Conservation (phyloP, 2,888 invertebrate genomes). For the Rhabditoides inermis region DNA sequence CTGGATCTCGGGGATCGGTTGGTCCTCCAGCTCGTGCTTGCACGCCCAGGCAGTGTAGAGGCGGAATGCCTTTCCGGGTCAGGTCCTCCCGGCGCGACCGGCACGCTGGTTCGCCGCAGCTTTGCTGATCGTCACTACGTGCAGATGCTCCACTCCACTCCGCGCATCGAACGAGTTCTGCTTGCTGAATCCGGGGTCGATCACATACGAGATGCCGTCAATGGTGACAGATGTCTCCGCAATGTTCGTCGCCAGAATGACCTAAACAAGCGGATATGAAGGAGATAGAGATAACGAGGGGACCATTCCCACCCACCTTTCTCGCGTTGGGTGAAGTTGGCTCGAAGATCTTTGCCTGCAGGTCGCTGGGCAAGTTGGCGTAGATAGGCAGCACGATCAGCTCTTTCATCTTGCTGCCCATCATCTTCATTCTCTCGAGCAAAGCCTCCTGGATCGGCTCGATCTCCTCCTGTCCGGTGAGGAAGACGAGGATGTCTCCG, state of each 20-base stretch:
- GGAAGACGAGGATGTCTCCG: slow-evolving; percentile 90
- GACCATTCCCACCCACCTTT: no score
- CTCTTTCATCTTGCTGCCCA: slow-evolving; percentile 87
- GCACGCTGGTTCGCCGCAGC: slow-evolving; percentile 91
- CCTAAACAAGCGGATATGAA: no score
- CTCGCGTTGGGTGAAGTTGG: slow-evolving; percentile 91
- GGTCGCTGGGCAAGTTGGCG: slow-evolving; percentile 92
- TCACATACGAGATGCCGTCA: slow-evolving; percentile 95
- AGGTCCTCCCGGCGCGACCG: slow-evolving; percentile 86
- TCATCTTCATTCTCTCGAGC: slow-evolving; percentile 73
- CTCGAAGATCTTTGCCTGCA: slow-evolving; percentile 97
- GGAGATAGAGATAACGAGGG: not conserved
- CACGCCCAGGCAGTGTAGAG: slow-evolving; percentile 97
- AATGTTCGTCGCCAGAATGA: slow-evolving; percentile 93
- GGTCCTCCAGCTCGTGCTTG: slow-evolving; percentile 93
- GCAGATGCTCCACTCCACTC: slow-evolving; percentile 94
- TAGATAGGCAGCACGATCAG: slow-evolving; percentile 88
- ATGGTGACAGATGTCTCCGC: slow-evolving; percentile 98
- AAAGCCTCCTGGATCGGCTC: slow-evolving; percentile 56
- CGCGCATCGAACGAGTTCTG: slow-evolving; percentile 94
- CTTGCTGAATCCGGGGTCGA: slow-evolving; percentile 98
- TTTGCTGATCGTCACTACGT: slow-evolving; percentile 96
- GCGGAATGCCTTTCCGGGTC: slow-evolving; percentile 94
- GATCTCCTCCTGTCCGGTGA: slow-evolving; percentile 64
- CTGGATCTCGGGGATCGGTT: slow-evolving; percentile 94